phyloP scores from a whole-genome alignment of 2,797 vertebrate species.

The Lagorchestes hirsutus region DNA sequence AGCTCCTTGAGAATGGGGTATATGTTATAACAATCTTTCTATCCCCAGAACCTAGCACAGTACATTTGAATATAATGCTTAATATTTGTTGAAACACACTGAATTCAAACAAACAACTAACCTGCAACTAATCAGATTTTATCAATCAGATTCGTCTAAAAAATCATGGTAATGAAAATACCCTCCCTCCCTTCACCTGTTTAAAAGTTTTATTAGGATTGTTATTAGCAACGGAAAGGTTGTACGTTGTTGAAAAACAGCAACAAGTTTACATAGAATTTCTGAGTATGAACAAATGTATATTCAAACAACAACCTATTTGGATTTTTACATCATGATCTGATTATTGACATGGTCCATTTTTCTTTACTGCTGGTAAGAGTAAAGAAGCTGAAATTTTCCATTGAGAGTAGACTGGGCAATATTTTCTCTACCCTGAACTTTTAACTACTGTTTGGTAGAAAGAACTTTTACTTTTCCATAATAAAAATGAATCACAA shows the following conservation, averaged over 20 bases:
- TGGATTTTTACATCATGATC: constrained; percentile 5
- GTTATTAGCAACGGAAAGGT: no score
- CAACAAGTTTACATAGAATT: neutral
- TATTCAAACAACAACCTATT: constrained; percentile 23
- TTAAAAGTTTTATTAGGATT: no score
- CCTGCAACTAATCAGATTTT: neutral
- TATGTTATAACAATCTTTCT: neutral
- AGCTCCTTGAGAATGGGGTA: neutral
- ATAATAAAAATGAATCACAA: neutral
- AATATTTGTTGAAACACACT: neutral
- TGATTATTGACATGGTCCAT: neutral
- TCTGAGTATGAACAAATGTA: constrained; percentile 24
- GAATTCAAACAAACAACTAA: neutral
- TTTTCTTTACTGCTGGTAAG: constrained; percentile 14
- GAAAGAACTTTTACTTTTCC: constrained; percentile 41
- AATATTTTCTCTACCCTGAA: neutral
- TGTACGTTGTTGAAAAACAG: constrained; percentile 1
- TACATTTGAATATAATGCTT: neutral
- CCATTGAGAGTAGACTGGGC: constrained; percentile 17
- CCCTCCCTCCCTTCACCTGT: no score
- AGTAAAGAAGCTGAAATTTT: constrained; percentile 18
- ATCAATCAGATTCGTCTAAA: neutral
- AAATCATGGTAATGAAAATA: neutral
- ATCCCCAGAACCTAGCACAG: neutral
- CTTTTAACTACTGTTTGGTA: constrained; percentile 4